Percentiles rank a stretch among this genome's conserved stretches.
phyloP scores from a whole-genome alignment of 2,888 invertebrate genomes.

The Mythimna impura region DNA sequence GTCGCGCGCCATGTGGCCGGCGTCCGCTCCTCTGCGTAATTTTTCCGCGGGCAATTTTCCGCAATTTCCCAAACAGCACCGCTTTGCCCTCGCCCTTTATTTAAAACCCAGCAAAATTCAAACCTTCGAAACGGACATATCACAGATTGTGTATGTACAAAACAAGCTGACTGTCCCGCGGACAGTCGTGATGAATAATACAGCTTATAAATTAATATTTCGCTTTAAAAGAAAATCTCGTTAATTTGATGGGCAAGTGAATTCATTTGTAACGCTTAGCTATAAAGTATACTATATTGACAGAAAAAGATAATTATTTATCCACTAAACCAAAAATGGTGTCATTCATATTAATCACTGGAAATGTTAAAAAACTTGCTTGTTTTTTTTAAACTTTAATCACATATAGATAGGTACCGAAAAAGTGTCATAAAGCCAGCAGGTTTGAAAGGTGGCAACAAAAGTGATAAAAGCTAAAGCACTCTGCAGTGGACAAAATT shows the following conservation, averaged over 20 bases:
- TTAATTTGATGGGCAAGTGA: slow-evolving; percentile 1
- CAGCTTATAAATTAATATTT: slow-evolving; percentile 62
- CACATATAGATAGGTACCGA: slow-evolving; percentile 21
- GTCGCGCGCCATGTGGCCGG: slow-evolving; percentile 87
- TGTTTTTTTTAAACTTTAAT: slow-evolving; percentile 27
- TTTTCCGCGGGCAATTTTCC: slow-evolving; percentile 86
- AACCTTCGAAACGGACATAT: slow-evolving; percentile 68
- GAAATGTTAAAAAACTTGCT: background rate
- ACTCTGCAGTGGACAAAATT: slow-evolving; percentile 78
- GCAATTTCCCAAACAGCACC: slow-evolving; percentile 82
- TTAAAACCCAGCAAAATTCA: slow-evolving; percentile 77
- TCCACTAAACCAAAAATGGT: too few species aligned
- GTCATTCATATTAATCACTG: too few species aligned
- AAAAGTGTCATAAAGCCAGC: slow-evolving; percentile 72
- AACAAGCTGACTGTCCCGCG: slow-evolving; percentile 59
- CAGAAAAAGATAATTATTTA: too few species aligned
- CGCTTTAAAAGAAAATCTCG: slow-evolving; percentile 18
- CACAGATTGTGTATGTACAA: slow-evolving; percentile 53
- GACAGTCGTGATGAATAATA: slow-evolving; percentile 69
- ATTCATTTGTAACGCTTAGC: background rate
- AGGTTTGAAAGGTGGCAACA: slow-evolving; percentile 80
- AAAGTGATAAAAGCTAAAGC: slow-evolving; percentile 80
- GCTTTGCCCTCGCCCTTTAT: slow-evolving; percentile 78
- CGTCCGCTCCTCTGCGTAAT: slow-evolving; percentile 80
- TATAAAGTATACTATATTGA: too few species aligned